Evolutionary conservation across 1,140 invertebrate species (phyloP).

Genomic region (Plodia interpunctella): DNA sequence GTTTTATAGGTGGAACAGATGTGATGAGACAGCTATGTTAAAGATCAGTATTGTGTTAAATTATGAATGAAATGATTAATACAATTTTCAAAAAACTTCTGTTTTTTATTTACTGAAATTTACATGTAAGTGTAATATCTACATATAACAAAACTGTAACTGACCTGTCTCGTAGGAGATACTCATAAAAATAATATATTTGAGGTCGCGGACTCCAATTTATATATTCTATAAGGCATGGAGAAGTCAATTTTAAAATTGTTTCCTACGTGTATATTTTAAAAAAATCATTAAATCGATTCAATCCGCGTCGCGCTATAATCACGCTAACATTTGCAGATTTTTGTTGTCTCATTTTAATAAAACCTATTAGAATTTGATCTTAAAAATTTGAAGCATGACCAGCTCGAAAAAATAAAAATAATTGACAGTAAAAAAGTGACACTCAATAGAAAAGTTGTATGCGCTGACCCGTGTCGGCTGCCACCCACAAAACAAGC

Average conservation of each 20-base stretch:
- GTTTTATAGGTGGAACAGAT: constrained; percentile 73
- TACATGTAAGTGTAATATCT: not conserved
- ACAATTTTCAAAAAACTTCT: constrained; percentile 23
- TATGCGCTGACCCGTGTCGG: constrained; percentile 3
- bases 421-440: constrained; percentile 21
- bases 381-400: not conserved
- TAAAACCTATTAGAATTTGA: too few species aligned
- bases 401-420: constrained; percentile 1
- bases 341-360: too few species aligned
- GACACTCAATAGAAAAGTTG: not conserved
- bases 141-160: too few species aligned
- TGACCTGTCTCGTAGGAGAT: too few species aligned
- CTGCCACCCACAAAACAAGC: not conserved
- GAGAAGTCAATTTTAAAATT: too few species aligned
- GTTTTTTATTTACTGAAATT: constrained; percentile 23
- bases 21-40: constrained; percentile 36
- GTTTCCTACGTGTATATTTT: too few species aligned
- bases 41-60: constrained; percentile 57
- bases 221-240: too few species aligned
- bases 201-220: too few species aligned
- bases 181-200: too few species aligned
- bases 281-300: too few species aligned
- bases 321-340: too few species aligned
- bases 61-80: constrained; percentile 33
- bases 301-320: too few species aligned